Conservation (phyloP, 2,797 vertebrate species). For the Hemitrygon akajei region DNA sequence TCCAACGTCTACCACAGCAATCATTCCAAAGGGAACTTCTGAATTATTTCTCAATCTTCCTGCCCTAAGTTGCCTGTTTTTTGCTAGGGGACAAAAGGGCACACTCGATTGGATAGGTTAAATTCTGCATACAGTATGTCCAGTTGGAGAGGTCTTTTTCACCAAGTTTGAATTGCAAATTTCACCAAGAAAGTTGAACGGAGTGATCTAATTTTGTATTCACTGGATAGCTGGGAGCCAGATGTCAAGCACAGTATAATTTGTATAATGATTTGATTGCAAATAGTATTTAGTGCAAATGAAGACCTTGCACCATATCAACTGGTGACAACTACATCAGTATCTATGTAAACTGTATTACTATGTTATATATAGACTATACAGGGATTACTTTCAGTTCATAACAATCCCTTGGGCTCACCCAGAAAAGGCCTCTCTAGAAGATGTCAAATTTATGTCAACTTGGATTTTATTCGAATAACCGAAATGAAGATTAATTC, state of each 20-base stretch:
- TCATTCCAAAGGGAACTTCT: background rate
- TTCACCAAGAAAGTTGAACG: background rate
- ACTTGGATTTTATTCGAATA: conserved; percentile 14
- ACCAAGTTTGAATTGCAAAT: background rate
- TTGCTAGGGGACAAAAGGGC: background rate
- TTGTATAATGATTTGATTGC: background rate
- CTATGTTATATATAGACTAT: background rate
- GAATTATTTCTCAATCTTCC: background rate
- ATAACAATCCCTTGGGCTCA: background rate
- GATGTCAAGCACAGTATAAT: background rate
- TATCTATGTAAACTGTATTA: background rate
- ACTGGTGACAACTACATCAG: background rate
- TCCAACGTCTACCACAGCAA: background rate
- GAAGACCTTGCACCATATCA: background rate
- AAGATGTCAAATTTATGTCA: background rate
- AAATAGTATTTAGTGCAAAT: background rate
- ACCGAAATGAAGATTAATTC: background rate
- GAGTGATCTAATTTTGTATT: background rate
- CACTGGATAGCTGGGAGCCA: background rate
- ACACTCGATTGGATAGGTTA: background rate
- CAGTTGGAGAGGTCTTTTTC: background rate
- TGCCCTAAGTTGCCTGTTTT: background rate
- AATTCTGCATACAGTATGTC: background rate
- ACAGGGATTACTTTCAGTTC: background rate
- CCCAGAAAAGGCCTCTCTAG: background rate